Conservation (phyloP, 2,113 vertebrate species). For the Macaca fascicularis region T2T-MFA8v1.1 NC_088379.1:120220001-120220500, state of each 20-base stretch:
- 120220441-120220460: not conserved
- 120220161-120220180: not conserved
- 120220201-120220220: not conserved
- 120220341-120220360: not conserved
- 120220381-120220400: not conserved
- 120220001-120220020: not conserved
- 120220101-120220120: not conserved
- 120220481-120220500: not conserved
- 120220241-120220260: not conserved
- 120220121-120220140: not conserved
- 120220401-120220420: not conserved
- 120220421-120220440: not conserved
- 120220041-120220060: not conserved
- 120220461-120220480: constrained; percentile 32
- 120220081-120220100: not conserved
- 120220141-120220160: not conserved
- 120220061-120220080: not conserved
- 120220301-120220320: not conserved
- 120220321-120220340: not conserved
- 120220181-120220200: not conserved
- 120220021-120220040: not conserved
- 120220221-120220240: not conserved
- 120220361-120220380: not conserved
- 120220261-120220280: not conserved
- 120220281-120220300: not conserved